Evolutionary conservation across 2,113 vertebrate species (phyloP), one percentile per base, ranked within the genome.

Genomic region (Nothobranchius furzeri): DNA sequence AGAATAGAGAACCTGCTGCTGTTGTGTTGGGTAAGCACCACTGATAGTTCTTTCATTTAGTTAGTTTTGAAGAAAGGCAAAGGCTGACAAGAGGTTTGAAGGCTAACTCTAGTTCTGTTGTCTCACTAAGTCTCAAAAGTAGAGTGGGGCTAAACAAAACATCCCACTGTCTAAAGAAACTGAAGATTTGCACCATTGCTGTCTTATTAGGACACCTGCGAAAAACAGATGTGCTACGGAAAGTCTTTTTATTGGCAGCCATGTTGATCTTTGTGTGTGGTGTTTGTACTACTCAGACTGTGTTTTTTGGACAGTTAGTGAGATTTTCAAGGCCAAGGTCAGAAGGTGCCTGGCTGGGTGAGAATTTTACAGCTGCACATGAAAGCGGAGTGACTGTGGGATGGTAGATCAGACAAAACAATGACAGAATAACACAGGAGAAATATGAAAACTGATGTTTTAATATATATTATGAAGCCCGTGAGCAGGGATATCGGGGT

Each of bases 321-420:
- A 69, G 66, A 73, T 77, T 70, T 64, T 77, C 67, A 15, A 66
- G 64, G 49, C 60, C 49, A 57, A 56, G 79, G 64, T 88, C 85
- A 87, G 65, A 85, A 78, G 72, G 60, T 58, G 71, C 81, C 82
- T 77, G 68, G 65, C 76, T 56, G 85, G 83, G 75, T 90, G 85
- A 82, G 85, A 91, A 87, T 86, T 85, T 87, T 85, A 83, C 88
- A 88, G 84, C 87, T 90, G 90, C 86, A 88, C 79, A 85, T 91
- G 77, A 90, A 91, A 88, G 87, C 51, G 50, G 30, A 65, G 71
- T 46, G 69, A 76, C 76, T 9, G 78, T 75, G 62, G 58, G 64
- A 69, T 68, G 37, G 60, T 78, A 61, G 80, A 73, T 59, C 55
- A 30, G 46, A 58, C 56, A 48, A 68, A 47, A n/a, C 64, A 61